Evolutionary conservation across 1,140 invertebrate genomes (phyloP).

Genomic region (Diuraphis noxia): DNA sequence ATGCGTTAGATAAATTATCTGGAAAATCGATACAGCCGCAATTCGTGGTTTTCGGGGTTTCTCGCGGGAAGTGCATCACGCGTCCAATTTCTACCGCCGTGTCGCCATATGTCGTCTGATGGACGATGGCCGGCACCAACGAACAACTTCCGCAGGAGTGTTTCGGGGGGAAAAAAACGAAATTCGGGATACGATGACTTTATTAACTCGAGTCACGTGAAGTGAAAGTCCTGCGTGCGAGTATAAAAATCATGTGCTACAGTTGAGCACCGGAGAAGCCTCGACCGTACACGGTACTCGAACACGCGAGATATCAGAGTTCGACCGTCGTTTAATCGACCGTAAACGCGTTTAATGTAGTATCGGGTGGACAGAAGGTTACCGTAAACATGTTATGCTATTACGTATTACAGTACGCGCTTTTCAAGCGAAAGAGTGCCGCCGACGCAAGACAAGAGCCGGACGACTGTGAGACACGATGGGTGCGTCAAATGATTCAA

Average conservation of each 20-base stretch:
- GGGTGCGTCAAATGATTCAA: constrained; percentile 25
- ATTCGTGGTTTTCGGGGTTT: neutral
- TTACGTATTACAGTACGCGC: neutral
- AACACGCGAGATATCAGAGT: neutral
- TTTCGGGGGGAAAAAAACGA: neutral
- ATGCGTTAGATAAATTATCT: neutral
- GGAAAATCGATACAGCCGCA: constrained; percentile 39
- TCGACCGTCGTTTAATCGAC: neutral
- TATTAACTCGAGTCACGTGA: neutral
- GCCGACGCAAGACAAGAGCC: neutral
- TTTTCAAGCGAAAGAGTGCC: neutral
- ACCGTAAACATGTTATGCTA: neutral
- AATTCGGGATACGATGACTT: neutral
- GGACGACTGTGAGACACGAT: neutral
- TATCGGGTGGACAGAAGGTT: neutral
- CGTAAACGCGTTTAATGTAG: neutral
- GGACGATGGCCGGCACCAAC: neutral
- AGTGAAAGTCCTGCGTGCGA: constrained; percentile 24
- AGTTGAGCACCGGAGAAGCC: neutral
- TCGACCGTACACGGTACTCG: neutral
- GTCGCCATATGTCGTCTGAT: neutral
- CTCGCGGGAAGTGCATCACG: neutral
- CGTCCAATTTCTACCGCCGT: neutral
- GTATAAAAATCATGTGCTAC: neutral
- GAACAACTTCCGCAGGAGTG: neutral